Conservation (phyloP, 2,797 vertebrate genomes). For the Mus minutoides region DNA sequence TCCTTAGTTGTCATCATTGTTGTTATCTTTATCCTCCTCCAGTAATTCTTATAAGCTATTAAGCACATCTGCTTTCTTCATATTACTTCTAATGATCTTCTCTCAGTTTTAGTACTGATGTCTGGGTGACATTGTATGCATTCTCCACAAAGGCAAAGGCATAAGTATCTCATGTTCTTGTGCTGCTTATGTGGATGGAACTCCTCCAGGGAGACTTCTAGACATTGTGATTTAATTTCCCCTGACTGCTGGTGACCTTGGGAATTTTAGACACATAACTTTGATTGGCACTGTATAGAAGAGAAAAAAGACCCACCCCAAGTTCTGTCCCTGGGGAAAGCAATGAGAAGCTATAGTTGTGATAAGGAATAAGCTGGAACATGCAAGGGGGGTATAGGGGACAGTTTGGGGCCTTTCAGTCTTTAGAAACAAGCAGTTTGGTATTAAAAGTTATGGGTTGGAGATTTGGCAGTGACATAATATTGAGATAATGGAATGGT, state of each 20-base stretch:
- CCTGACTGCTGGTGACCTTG: slow-evolving; percentile 93
- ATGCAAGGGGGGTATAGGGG: not conserved
- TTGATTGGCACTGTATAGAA: slow-evolving; percentile 69
- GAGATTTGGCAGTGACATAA: not conserved
- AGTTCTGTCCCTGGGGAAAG: not conserved
- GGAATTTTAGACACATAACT: slow-evolving; percentile 84
- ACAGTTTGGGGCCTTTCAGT: not conserved
- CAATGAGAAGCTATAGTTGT: not conserved
- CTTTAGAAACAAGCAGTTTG: not conserved
- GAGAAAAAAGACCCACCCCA: not conserved
- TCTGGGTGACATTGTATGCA: slow-evolving; percentile 72
- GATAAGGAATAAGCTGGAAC: not conserved
- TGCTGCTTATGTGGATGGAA: slow-evolving; percentile 68
- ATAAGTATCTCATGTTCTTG: slow-evolving; percentile 82
- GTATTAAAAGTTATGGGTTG: not conserved
- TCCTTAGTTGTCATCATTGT: not conserved
- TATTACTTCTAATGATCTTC: not conserved
- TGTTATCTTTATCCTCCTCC: not conserved
- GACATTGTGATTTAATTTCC: slow-evolving; percentile 88
- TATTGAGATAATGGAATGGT: slow-evolving; percentile 14
- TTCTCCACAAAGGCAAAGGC: slow-evolving; percentile 65
- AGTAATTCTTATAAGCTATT: slow-evolving; percentile 32
- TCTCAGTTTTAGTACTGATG: not conserved
- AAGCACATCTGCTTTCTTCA: slow-evolving; percentile 10
- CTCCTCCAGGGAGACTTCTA: slow-evolving; percentile 88